Percentiles rank a stretch among this genome's conserved stretches.
phyloP scores from a whole-genome alignment of 1,140 invertebrate genomes.

The Eulimnadia texana region DNA sequence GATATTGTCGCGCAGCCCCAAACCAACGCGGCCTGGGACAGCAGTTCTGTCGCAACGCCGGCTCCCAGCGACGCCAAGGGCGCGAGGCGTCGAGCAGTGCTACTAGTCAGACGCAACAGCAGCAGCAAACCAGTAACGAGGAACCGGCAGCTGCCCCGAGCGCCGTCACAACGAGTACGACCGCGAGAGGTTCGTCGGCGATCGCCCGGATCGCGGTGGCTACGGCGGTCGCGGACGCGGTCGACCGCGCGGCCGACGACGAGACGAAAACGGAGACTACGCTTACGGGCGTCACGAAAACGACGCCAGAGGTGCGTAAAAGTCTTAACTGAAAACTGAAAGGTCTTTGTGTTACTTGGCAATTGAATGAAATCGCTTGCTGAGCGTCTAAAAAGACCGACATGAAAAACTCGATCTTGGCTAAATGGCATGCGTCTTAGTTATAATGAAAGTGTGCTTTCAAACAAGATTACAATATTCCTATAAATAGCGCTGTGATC shows the following conservation, averaged over 20 bases:
- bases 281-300: background rate
- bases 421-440: background rate
- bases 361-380: background rate
- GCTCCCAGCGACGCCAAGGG: background rate
- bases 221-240: background rate
- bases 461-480: background rate
- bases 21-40: constrained; percentile 22
- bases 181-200: background rate
- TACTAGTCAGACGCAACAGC: too few species aligned
- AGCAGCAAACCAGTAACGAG: constrained; percentile 18
- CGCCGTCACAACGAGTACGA: constrained; percentile 6
- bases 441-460: background rate
- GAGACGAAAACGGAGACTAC: background rate
- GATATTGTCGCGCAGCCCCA: constrained; percentile 18
- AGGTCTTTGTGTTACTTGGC: background rate
- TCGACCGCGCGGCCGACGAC: constrained; percentile 6
- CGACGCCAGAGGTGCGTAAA: too few species aligned
- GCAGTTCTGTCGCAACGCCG: background rate
- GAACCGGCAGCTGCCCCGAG: constrained; percentile 14
- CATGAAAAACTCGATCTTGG: background rate
- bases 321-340: too few species aligned
- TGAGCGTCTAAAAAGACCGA: background rate
- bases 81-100: too few species aligned
- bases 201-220: background rate
- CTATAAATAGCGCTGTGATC: background rate